Base-by-base conservation (phyloP, 2,113 vertebrate genomes). In the Seriola quinqueradiata region DNA sequence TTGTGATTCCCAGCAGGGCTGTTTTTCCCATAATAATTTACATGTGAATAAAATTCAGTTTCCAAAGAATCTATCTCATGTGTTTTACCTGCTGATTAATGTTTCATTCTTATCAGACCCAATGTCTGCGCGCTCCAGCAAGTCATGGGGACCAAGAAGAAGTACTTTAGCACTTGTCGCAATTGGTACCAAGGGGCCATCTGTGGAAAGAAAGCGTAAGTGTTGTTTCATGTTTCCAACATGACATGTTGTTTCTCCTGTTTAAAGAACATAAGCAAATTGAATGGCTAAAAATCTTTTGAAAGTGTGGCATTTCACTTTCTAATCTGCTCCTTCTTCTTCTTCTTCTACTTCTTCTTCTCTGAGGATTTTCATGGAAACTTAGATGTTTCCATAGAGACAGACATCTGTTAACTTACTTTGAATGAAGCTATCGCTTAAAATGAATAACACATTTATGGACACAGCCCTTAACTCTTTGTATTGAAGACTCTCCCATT, bases 171-270 rank as follows among this genome's bases (percentile, higher is more conserved):
- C 89, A 99, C 98, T 66, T 99, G 98, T 86, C 97, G 96, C 91
- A 99, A 99, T 84, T 99, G 98, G 98, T 97, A 99, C 91, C 96
- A 96, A 75, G 96, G 96, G 90, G 75, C 97, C 87, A 99, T 99
- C 94, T 99, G 98, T 88, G 98, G 97, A 77, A 99, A 97, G 88
- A 97, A 97, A 96, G 96, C 98, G 98, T 99, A 95, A 98, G 98
- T 99, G 74, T 71, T 55, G 9, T 21, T 77, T 92, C 61, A 55
- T 72, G 40, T 78, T 73, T 87, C 70, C 38, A 69, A 10, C 40
- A 42, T 52, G 34, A 44, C 38, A 59, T 48, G 17, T 67, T 63
- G 17, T 67, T 63, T 38, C 40, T 59, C 9, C 36, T 66, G 8
- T 44, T 82, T 12, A 57, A 54, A 59, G 36, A 81, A 59, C 8